phyloP scores from a whole-genome alignment of 1,140 invertebrate species.

The Aphelinus certus region DNA sequence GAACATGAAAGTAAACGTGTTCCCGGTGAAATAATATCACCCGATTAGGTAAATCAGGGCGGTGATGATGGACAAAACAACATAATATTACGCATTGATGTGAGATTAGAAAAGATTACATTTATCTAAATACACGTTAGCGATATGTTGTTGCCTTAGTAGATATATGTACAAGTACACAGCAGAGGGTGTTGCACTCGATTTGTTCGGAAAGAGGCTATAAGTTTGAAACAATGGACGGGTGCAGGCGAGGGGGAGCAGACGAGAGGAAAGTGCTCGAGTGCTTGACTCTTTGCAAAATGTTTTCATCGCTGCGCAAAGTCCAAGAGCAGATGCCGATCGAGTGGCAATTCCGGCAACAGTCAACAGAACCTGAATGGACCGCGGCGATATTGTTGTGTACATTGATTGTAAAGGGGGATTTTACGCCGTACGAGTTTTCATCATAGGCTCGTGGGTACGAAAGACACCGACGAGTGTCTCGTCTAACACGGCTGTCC shows the following conservation, averaged over 20 bases:
- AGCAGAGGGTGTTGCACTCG: not conserved
- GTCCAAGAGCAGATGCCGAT: conserved; percentile 34
- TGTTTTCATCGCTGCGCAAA: conserved; percentile 33
- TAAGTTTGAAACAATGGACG: conserved; percentile 22
- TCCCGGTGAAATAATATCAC: no score
- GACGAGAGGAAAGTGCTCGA: not conserved
- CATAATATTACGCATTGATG: no score
- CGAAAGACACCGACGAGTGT: not conserved
- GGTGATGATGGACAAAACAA: no score
- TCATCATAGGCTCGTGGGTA: not conserved
- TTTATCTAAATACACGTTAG: no score
- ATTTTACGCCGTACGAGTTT: conserved; percentile 16
- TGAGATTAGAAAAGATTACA: no score
- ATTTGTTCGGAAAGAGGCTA: not conserved
- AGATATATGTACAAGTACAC: no score
- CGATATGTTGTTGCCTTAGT: no score
- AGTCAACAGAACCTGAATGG: conserved; percentile 31
- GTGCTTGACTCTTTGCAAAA: conserved; percentile 31
- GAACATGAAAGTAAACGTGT: no score
- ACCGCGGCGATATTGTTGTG: conserved; percentile 20
- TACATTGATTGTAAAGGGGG: conserved; percentile 32
- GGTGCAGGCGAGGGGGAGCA: not conserved
- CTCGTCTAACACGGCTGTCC: not conserved
- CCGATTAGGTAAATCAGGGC: no score
- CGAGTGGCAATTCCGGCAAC: conserved; percentile 38